Conservation (phyloP, 2,797 vertebrate genomes). For the Aulostomus chinensis region DNA sequence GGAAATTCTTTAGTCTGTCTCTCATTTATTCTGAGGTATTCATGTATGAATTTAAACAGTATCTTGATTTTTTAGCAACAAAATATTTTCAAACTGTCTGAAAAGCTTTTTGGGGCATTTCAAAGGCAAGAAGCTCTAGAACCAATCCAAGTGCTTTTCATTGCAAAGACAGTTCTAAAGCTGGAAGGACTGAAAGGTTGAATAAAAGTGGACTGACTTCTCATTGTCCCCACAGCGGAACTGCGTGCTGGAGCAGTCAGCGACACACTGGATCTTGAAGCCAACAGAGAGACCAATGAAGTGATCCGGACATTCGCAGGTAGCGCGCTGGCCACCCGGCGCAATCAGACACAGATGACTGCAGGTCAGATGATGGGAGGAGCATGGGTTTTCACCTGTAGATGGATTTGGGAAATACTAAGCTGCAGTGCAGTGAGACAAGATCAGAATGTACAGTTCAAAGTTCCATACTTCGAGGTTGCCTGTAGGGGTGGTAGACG, state of each 20-base stretch:
- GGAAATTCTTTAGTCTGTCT: no score
- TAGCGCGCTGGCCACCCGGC: constrained; percentile 63
- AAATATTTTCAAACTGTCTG: no score
- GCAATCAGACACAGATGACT: constrained; percentile 77
- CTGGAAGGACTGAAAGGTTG: neutral
- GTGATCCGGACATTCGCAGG: constrained; percentile 76
- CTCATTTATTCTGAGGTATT: no score
- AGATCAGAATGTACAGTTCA: neutral
- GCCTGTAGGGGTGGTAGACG: constrained; percentile 76
- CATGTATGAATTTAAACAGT: no score
- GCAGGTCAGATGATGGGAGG: constrained; percentile 66
- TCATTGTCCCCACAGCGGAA: constrained; percentile 81
- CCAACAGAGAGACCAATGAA: constrained; percentile 66
- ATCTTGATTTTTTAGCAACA: no score
- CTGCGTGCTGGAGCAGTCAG: constrained; percentile 80
- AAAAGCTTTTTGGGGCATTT: no score
- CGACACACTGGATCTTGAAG: constrained; percentile 74
- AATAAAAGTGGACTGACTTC: no score
- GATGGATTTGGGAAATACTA: neutral
- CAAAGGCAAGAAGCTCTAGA: no score
- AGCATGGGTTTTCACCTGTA: constrained; percentile 75
- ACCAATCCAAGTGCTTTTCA: no score
- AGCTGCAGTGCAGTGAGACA: neutral
- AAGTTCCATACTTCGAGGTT: constrained; percentile 63
- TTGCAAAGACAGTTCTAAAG: no score